Conservation (phyloP, 2,888 invertebrate species). For the Danaus chrysippus region DNA sequence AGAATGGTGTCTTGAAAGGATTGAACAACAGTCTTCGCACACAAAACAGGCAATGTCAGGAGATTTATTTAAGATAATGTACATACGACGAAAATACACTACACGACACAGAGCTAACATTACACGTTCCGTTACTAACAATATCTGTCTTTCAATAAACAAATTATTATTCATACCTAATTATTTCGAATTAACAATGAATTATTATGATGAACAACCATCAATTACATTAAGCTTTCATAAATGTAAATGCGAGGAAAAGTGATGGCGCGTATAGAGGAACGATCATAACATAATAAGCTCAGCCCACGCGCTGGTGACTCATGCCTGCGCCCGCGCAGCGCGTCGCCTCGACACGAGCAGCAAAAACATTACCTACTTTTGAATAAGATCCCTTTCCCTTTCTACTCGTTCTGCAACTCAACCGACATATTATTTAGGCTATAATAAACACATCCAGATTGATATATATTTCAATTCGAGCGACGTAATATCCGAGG, state of each 20-base stretch:
- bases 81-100: no score
- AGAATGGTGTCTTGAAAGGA: constrained; percentile 40
- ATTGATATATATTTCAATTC: constrained; percentile 19
- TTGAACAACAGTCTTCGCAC: constrained; percentile 48
- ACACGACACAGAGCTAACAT: no score
- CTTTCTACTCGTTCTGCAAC: constrained; percentile 72
- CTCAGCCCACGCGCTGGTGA: constrained; percentile 73
- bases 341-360: constrained; percentile 54
- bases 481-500: constrained; percentile 9
- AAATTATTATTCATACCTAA: neutral
- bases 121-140: no score
- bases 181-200: constrained; percentile 5
- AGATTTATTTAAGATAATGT: no score
- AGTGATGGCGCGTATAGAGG: constrained; percentile 62
- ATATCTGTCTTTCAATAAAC: neutral
- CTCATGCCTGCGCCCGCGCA: constrained; percentile 56
- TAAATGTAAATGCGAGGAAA: constrained; percentile 56
- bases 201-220: constrained; percentile 10
- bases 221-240: constrained; percentile 32
- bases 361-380: constrained; percentile 79
- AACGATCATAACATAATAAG: constrained; percentile 71
- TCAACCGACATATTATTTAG: constrained; percentile 58
- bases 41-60: constrained; percentile 48
- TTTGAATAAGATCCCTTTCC: constrained; percentile 78
- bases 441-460: constrained; percentile 22